Conservation (phyloP, 2,797 vertebrate genomes). For the Bovichtus diacanthus region DNA sequence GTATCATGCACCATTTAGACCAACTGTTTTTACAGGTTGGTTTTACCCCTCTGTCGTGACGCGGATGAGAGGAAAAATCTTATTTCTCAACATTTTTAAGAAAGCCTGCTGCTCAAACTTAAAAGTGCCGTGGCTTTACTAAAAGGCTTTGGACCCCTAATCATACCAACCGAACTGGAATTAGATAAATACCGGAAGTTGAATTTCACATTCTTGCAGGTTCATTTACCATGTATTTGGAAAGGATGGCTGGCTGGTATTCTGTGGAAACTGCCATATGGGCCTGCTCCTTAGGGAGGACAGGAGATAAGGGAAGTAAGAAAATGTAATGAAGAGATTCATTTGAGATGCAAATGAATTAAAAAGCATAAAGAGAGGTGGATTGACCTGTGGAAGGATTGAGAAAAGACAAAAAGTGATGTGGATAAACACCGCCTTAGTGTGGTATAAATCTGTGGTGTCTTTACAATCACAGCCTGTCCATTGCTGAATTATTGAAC, state of each 20-base stretch:
- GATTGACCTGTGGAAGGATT: background rate
- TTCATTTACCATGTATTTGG: conserved; percentile 67
- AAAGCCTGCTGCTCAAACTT: conserved; percentile 39
- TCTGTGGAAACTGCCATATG: conserved; percentile 59
- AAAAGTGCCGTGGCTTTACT: conserved; percentile 50
- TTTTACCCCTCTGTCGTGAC: conserved; percentile 43
- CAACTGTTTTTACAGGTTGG: conserved; percentile 69
- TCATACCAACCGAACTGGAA: conserved; percentile 49
- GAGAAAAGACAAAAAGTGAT: background rate
- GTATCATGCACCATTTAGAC: conserved; percentile 52
- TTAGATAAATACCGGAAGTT: conserved; percentile 65
- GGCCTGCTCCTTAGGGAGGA: conserved; percentile 30
- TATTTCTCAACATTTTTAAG: conserved; percentile 40
- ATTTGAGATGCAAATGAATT: conserved; percentile 25
- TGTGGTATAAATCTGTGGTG: conserved; percentile 33
- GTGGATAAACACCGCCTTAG: conserved; percentile 3
- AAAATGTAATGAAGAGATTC: conserved; percentile 19
- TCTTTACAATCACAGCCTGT: conserved; percentile 27
- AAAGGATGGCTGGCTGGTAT: conserved; percentile 46
- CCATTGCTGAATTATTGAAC: conserved; percentile 44
- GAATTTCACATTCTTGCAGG: conserved; percentile 70
- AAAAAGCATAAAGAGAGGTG: background rate
- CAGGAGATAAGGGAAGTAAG: conserved; percentile 6
- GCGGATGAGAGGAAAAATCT: conserved; percentile 45
- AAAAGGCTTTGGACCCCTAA: conserved; percentile 41